Evolutionary conservation across 2,797 vertebrate genomes (phyloP), one percentile per base, ranked within the genome.

Genomic region (Zonotrichia albicollis): DNA sequence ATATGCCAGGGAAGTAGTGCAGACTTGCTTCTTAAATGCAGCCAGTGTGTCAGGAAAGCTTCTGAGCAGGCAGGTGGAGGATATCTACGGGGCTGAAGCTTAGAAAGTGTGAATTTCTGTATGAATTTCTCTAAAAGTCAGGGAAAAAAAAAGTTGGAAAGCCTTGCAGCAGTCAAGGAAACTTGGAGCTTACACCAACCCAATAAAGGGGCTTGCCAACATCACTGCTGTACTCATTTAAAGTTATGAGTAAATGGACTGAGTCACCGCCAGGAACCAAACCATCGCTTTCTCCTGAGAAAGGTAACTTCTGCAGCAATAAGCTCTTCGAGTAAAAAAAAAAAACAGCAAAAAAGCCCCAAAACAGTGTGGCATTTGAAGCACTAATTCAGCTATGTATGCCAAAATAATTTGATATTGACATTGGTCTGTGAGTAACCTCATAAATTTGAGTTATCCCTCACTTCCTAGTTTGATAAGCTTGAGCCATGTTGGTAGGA

Each of bases 231-330:
- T 90, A 93, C 81, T 97, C 92, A 94, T 95, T 95, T 95, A 95
- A 91, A 91, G 77, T 96, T 96, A 97, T 86, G 95, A 96, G 93
- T 91, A 97, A 95, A 93, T 70, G 92, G 92, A 93, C 87, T 95
- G 93, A 97, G 93, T 92, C 95, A 92, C 45, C 73, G 81, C 90
- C 96, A 96, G 93, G 64, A 90, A 95, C 36, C 10, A 3, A 96
- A 96, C 79, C 77, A 80, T 82, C 1, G 16, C 70, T 78, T 94
- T 87, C 94, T 97, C 92, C 92, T 75, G 75, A 95, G 91, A 87
- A 96, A 96, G 72, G 84, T 91, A 92, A 93, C 83, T 91, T 90
- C 89, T 81, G 74, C 71, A 95, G 89, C 81, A 85, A 82, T 89
- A 89, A 96, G 82, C 55, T 74, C 57, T 91, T 95, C 8, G 22